Conservation (phyloP, 2,113 vertebrate genomes). For the Chaetura pelagica region DNA sequence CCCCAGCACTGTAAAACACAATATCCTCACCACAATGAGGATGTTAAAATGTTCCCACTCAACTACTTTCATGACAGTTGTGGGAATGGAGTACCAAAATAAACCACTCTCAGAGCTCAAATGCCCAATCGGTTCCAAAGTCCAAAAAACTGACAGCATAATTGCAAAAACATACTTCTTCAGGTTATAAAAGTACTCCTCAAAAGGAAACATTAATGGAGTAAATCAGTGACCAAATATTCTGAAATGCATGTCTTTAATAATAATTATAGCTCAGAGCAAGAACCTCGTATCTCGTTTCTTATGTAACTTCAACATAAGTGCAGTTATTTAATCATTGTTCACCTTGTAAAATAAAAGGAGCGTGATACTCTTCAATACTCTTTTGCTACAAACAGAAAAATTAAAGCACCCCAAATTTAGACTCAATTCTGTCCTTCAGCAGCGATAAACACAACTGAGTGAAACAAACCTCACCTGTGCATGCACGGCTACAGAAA, state of each 20-base stretch:
- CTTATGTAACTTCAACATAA: not conserved
- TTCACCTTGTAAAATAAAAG: not conserved
- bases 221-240: not conserved
- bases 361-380: not conserved
- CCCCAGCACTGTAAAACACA: not conserved
- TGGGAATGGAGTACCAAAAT: not conserved
- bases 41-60: not conserved
- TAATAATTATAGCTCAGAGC: not conserved
- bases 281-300: not conserved
- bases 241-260: not conserved
- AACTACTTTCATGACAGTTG: not conserved
- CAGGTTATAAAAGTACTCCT: not conserved
- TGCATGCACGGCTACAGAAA: not conserved
- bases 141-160: not conserved
- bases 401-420: not conserved
- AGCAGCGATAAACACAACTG: not conserved
- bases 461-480: not conserved
- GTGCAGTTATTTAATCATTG: not conserved
- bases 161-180: not conserved
- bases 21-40: accelerated
- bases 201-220: not conserved
- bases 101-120: not conserved
- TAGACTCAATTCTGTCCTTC: not conserved
- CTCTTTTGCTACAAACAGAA: not conserved
- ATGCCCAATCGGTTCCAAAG: not conserved